Evolutionary conservation across 2,113 vertebrate genomes (phyloP).

Genomic region (Cinclus mexicanus): DNA sequence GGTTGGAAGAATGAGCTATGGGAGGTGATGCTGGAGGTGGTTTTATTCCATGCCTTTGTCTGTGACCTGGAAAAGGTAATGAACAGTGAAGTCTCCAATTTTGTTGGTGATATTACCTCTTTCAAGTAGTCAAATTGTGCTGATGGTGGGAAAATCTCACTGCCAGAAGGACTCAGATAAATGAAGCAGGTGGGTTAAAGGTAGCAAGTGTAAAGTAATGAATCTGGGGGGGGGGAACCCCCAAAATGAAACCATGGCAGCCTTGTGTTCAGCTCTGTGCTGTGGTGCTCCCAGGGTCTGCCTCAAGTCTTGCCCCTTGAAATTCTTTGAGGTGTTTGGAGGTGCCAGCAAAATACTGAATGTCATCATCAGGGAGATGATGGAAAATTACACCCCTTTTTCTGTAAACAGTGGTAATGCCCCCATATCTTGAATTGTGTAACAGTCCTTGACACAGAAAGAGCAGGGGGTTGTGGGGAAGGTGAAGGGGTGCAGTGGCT

Average conservation of each 20-base stretch:
- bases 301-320: background rate
- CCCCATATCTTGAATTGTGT: background rate
- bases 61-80: conserved; percentile 10
- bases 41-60: background rate
- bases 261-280: background rate
- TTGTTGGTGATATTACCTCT: background rate
- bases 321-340: background rate
- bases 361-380: background rate
- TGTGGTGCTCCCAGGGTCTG: background rate
- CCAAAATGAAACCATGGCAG: background rate
- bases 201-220: background rate
- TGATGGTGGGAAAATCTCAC: background rate
- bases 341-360: background rate
- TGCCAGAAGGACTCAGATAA: background rate
- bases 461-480: background rate
- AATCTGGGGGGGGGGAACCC: accelerated
- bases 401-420: background rate
- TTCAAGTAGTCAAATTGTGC: conserved; percentile 1
- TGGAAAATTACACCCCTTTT: background rate
- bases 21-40: background rate
- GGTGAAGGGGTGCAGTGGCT: background rate
- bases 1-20: background rate
- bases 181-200: background rate
- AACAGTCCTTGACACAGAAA: background rate
- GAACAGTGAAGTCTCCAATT: background rate